Evolutionary conservation across 2,888 invertebrate species (phyloP).

Genomic region (Caenorhabditis auriculariae): DNA sequence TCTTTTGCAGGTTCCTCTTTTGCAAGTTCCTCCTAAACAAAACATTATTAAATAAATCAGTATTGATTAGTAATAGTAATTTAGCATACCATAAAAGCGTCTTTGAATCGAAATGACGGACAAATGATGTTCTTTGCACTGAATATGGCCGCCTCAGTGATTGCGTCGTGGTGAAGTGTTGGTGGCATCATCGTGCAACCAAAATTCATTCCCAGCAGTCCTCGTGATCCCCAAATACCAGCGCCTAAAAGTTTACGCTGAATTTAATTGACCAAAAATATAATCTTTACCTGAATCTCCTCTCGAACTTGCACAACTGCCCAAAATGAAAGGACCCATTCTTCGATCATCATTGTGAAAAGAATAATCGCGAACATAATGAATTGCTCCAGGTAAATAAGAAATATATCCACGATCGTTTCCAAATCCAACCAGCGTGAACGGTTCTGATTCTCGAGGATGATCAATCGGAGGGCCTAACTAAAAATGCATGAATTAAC

Average conservation of each 20-base stretch:
- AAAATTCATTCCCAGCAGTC: constrained; percentile 31
- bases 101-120: constrained; percentile 18
- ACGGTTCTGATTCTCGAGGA: constrained; percentile 26
- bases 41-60: constrained; percentile 33
- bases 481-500: constrained; percentile 30
- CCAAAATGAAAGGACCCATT: constrained; percentile 36
- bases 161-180: constrained; percentile 17
- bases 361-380: constrained; percentile 19
- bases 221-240: constrained; percentile 24
- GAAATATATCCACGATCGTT: constrained; percentile 19
- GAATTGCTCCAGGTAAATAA: constrained; percentile 21
- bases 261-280: constrained; percentile 32
- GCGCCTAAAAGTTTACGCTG: constrained; percentile 32
- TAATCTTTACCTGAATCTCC: constrained; percentile 40
- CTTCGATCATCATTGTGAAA: constrained; percentile 7
- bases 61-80: constrained; percentile 14
- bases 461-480: constrained; percentile 15
- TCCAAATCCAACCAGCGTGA: constrained; percentile 26
- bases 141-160: constrained; percentile 34
- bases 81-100: constrained; percentile 28
- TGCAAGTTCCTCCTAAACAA: constrained; percentile 30
- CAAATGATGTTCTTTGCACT: constrained; percentile 27
- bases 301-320: constrained; percentile 19
- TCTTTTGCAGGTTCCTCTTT: constrained; percentile 16
- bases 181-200: constrained; percentile 31